These are phyloP conservation scores for Synergus japonicus DNA, from an alignment of 2,888 invertebrate genomes.

Conservation along the genomic window DNA sequence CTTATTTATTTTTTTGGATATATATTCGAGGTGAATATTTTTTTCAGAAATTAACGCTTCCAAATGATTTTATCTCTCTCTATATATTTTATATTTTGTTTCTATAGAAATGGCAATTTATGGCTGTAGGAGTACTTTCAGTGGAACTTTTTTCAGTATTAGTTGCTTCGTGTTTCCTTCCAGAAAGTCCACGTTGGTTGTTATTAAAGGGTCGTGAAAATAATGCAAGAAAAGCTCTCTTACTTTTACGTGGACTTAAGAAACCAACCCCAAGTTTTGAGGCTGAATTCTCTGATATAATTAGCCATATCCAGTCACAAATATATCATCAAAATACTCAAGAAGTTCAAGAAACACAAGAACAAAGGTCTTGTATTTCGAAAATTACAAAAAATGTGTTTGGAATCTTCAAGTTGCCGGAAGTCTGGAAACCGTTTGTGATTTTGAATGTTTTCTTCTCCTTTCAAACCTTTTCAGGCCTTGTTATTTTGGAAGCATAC, in stretches of 20 bases:
- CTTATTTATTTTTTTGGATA: constrained; percentile 29
- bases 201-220: constrained; percentile 73
- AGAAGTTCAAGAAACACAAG: neutral
- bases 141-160: constrained; percentile 68
- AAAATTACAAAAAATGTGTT: neutral
- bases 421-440: constrained; percentile 61
- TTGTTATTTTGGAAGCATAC: constrained; percentile 56
- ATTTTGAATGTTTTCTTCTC: constrained; percentile 57
- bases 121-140: constrained; percentile 4
- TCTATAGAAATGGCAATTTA: neutral
- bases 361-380: constrained; percentile 7
- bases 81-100: neutral
- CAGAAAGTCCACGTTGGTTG: constrained; percentile 79
- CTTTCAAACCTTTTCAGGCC: constrained; percentile 58
- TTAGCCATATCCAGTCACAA: constrained; percentile 40
- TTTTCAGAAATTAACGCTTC: too few relatives aligned
- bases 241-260: constrained; percentile 70
- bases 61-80: neutral
- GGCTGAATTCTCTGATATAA: constrained; percentile 56
- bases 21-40: constrained; percentile 24
- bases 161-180: constrained; percentile 70
- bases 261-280: constrained; percentile 54
- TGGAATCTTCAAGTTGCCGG: constrained; percentile 45
- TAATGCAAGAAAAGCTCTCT: constrained; percentile 75
- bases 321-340: neutral